Percentiles rank a stretch among this genome's conserved stretches.
Evolutionary conservation across 2,888 invertebrate genomes (phyloP).

Genomic region (Pyrocoelia pectoralis): DNA sequence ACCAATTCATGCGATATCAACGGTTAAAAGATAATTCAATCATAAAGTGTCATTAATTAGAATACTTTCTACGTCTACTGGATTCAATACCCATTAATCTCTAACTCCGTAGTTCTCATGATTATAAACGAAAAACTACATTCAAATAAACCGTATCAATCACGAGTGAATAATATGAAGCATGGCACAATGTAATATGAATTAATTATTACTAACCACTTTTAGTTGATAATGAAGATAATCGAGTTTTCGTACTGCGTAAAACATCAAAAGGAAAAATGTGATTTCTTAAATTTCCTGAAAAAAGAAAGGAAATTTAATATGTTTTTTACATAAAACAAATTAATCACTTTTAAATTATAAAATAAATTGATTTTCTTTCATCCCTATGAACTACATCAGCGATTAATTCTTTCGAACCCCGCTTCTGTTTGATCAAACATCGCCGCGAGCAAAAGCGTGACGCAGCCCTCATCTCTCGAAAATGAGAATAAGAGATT

Average conservation of each 20-base stretch:
- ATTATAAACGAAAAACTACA: no score
- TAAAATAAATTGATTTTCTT: slow-evolving; percentile 43
- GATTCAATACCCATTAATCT: no score
- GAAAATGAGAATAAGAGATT: slow-evolving; percentile 39
- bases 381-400: slow-evolving; percentile 33
- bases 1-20: no score
- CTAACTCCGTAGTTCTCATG: no score
- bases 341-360: slow-evolving; percentile 35
- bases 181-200: no score
- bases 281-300: background rate
- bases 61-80: no score
- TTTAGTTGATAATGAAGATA: no score
- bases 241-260: background rate
- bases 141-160: no score
- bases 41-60: no score
- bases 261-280: background rate
- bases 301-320: background rate
- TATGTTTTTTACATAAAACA: slow-evolving; percentile 2
- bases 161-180: no score
- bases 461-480: slow-evolving; percentile 36
- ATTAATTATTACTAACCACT: no score
- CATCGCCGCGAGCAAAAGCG: slow-evolving; percentile 34
- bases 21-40: no score
- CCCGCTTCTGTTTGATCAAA: slow-evolving; percentile 37
- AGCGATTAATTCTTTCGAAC: slow-evolving; percentile 33